Conservation (phyloP, 2,888 invertebrate genomes). For the Drosophila dives region DNA sequence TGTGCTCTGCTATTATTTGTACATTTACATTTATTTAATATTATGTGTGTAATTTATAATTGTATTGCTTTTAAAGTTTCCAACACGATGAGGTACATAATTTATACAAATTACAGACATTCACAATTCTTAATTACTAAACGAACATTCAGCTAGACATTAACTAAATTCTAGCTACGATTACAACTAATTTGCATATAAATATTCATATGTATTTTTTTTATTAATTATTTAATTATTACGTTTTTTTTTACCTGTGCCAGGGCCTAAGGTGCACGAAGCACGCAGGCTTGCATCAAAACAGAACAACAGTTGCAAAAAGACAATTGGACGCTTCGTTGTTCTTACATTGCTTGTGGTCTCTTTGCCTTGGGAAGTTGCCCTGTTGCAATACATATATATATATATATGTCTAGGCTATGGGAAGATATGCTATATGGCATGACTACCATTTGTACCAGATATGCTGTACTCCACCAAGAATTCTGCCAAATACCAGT, state of each 20-base stretch:
- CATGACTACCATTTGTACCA: constrained; percentile 2
- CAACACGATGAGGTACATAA: constrained; percentile 78
- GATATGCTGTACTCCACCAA: background rate
- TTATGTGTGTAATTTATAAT: constrained; percentile 62
- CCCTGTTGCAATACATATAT: background rate
- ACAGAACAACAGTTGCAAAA: constrained; percentile 85
- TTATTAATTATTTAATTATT: background rate
- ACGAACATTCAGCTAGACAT: constrained; percentile 46
- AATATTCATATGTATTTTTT: constrained; percentile 3
- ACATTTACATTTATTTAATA: constrained; percentile 55
- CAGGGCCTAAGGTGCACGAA: constrained; percentile 59
- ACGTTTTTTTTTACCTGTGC: constrained; percentile 52
- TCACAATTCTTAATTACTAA: constrained; percentile 22
- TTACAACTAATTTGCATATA: constrained; percentile 14
- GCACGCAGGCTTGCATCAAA: constrained; percentile 82
- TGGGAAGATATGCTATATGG: constrained; percentile 5
- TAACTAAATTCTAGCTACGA: constrained; percentile 45
- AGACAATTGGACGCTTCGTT: constrained; percentile 85
- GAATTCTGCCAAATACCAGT: background rate
- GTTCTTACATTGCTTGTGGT: constrained; percentile 85
- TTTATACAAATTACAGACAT: constrained; percentile 54
- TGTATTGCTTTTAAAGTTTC: constrained; percentile 72
- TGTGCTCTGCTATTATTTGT: constrained; percentile 58
- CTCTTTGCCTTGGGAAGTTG: constrained; percentile 64
- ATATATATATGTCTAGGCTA: background rate